These are phyloP conservation scores for Brienomyrus brachyistius DNA, from an alignment of 2,113 vertebrate species.

Conservation along the genomic window DNA sequence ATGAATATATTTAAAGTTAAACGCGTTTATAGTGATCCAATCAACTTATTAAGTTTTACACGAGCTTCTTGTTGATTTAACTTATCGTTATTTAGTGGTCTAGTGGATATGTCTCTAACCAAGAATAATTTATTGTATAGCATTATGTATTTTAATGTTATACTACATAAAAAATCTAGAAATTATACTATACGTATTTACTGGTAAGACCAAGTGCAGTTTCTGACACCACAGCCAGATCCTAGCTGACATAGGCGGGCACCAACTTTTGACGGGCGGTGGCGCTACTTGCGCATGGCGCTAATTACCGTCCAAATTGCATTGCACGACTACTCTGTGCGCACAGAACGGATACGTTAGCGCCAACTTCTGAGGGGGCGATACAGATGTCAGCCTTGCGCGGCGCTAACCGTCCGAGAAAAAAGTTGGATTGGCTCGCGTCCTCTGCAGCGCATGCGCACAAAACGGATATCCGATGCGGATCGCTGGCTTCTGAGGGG, in stretches of 20 bases:
- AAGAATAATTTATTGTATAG: not conserved
- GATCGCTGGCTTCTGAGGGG: no score
- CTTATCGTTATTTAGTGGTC: not conserved
- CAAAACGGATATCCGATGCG: no score
- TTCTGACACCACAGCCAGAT: not conserved
- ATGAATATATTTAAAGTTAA: not conserved
- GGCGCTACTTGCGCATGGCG: not conserved
- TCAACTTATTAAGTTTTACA: not conserved
- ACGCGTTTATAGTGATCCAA: not conserved
- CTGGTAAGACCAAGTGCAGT: not conserved
- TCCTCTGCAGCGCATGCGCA: not conserved
- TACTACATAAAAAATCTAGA: not conserved
- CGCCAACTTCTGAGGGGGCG: not conserved
- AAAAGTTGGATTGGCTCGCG: not conserved
- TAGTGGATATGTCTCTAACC: not conserved
- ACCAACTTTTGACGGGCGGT: not conserved
- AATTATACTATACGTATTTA: not conserved
- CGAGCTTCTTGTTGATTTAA: not conserved
- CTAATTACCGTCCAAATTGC: no score
- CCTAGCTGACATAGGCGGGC: not conserved
- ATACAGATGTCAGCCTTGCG: not conserved
- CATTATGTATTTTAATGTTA: not conserved
- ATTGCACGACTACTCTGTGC: not conserved
- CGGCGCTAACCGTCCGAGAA: not conserved
- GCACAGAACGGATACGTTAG: not conserved